Conservation (phyloP, 2,113 vertebrate genomes). For the Axis porcinus region DNA sequence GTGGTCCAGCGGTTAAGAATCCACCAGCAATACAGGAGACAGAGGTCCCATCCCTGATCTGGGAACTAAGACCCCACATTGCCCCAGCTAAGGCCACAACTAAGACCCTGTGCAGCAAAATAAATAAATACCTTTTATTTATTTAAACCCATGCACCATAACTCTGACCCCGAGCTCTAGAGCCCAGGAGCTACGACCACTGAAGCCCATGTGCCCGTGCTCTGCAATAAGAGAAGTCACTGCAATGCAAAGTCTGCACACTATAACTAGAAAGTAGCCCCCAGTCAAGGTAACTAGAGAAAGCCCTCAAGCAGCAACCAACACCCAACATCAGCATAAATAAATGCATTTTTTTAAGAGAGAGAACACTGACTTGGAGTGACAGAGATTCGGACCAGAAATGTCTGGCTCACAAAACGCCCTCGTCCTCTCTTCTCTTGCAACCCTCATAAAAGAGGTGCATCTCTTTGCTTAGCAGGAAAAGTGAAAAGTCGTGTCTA, state of each 20-base stretch:
- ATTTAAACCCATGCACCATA: background rate
- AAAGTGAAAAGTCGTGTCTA: background rate
- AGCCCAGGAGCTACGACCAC: fast-evolving
- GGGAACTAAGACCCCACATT: background rate
- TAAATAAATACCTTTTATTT: background rate
- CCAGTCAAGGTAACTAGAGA: background rate
- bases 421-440: background rate
- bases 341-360: background rate
- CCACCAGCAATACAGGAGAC: background rate
- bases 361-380: background rate
- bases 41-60: background rate
- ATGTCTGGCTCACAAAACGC: background rate
- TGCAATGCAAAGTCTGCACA: background rate
- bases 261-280: background rate
- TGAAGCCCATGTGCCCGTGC: background rate
- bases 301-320: background rate
- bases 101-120: background rate
- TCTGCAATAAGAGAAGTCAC: background rate
- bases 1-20: background rate
- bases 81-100: background rate
- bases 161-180: background rate
- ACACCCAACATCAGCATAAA: background rate
- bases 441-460: background rate
- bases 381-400: background rate
- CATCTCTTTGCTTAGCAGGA: slow-evolving; percentile 33